Evolutionary conservation across 2,888 invertebrate genomes (phyloP).

Genomic region (Strigamia transsilvanica): DNA sequence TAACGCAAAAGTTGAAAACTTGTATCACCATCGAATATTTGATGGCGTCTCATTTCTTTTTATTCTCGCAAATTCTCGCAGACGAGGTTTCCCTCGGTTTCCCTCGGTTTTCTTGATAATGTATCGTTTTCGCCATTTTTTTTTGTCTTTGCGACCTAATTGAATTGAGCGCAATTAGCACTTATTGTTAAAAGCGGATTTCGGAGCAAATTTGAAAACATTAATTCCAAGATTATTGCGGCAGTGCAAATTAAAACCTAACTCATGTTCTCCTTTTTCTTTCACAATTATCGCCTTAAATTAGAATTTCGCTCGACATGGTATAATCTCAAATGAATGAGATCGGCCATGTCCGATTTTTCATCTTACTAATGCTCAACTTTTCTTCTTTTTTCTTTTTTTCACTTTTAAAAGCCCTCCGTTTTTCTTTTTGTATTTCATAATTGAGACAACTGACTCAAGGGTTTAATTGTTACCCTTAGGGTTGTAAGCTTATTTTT

Average conservation of each 20-base stretch:
- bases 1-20: no score
- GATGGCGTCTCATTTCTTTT: no score
- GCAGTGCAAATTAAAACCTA: background rate
- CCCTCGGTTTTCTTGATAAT: background rate
- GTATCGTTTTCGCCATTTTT: slow-evolving; percentile 4
- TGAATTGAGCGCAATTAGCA: slow-evolving; percentile 26
- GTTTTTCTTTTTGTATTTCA: background rate
- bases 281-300: slow-evolving; percentile 10
- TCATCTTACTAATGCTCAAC: background rate
- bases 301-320: slow-evolving; percentile 15
- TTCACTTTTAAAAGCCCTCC: no score
- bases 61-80: background rate
- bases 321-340: background rate
- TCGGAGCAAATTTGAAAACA: slow-evolving; percentile 1
- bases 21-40: no score
- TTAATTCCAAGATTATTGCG: slow-evolving; percentile 27
- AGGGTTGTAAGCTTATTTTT: background rate
- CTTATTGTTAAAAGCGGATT: slow-evolving; percentile 34
- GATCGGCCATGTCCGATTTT: background rate
- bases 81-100: background rate
- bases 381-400: background rate
- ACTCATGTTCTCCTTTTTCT: background rate
- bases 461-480: background rate
- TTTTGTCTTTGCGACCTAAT: background rate
- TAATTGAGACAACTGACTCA: slow-evolving; percentile 5